Conservation (phyloP, 92 coral and sea anemone genomes). For the Epizoanthus fatuus region DNA sequence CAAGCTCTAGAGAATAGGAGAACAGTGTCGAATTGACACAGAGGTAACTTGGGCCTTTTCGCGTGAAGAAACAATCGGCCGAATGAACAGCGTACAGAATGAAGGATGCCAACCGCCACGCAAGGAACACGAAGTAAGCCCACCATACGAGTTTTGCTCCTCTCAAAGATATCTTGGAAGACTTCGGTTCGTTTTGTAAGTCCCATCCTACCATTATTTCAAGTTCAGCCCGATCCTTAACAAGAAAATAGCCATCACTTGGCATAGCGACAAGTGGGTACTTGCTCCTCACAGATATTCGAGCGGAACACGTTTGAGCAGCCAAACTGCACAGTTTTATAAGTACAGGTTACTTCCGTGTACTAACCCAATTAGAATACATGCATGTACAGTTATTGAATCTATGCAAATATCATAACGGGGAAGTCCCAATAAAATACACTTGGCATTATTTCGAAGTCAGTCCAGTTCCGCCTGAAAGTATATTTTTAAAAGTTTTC, state of each 20-base stretch:
- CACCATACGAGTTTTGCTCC: background rate
- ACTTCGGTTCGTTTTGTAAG: background rate
- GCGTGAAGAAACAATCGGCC: constrained; percentile 7
- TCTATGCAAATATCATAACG: no score
- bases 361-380: no score
- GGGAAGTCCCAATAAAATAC: no score
- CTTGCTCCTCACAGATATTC: no score
- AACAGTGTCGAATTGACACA: constrained; percentile 20
- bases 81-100: constrained; percentile 18
- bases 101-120: constrained; percentile 8
- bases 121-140: constrained; percentile 7
- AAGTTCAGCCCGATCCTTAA: constrained; percentile 12
- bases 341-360: no score
- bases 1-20: constrained; percentile 11
- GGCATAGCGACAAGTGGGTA: constrained; percentile 1
- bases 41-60: constrained; percentile 5
- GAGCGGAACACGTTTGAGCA: no score
- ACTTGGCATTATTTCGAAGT: no score
- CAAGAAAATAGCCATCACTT: background rate
- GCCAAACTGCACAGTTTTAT: no score
- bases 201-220: background rate
- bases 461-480: no score
- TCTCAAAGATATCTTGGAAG: background rate
- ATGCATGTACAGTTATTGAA: no score
- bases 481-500: no score